Evolutionary conservation across 92 coral and sea anemone species (phyloP).

Genomic region (Phenganax subtilis): DNA sequence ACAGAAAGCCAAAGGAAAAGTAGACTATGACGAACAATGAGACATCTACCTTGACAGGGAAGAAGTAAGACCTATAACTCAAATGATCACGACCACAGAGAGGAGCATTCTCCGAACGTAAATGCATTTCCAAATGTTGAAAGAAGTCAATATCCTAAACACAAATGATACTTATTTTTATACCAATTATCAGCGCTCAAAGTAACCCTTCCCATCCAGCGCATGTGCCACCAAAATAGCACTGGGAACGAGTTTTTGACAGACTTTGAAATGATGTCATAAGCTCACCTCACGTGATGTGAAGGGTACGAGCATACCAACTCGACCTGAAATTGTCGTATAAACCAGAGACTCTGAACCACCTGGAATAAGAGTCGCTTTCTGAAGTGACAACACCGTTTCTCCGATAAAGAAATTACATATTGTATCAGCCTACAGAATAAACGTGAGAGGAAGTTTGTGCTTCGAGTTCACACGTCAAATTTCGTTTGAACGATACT

Average conservation of each 20-base stretch:
- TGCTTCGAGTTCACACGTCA: too few species aligned
- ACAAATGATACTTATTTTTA: not conserved
- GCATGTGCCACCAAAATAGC: not conserved
- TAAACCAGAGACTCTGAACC: conserved; percentile 96
- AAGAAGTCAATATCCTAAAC: conserved; percentile 93
- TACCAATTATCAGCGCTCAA: too few species aligned
- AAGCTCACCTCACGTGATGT: conserved; percentile 85
- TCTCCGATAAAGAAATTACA: conserved; percentile 90
- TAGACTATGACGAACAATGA: not conserved
- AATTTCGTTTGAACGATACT: too few species aligned
- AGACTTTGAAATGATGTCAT: not conserved
- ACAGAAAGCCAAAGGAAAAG: too few species aligned
- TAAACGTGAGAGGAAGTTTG: not conserved
- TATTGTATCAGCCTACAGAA: conserved; percentile 73
- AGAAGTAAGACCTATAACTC: conserved; percentile 87
- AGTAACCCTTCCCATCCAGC: too few species aligned
- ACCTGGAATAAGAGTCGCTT: conserved; percentile 97
- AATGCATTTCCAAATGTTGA: conserved; percentile 97
- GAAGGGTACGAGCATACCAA: conserved; percentile 96
- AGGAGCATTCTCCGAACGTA: conserved; percentile 94
- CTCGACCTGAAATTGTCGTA: conserved; percentile 93
- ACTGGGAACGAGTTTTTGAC: not conserved
- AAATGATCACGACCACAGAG: conserved; percentile 94
- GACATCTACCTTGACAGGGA: conserved; percentile 80
- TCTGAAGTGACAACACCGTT: conserved; percentile 93